A percentile compares a stretch with the other conserved stretches of the same genome.
Evolutionary conservation across 2,113 vertebrate species (phyloP).

Genomic region (Tenrec ecaudatus): DNA sequence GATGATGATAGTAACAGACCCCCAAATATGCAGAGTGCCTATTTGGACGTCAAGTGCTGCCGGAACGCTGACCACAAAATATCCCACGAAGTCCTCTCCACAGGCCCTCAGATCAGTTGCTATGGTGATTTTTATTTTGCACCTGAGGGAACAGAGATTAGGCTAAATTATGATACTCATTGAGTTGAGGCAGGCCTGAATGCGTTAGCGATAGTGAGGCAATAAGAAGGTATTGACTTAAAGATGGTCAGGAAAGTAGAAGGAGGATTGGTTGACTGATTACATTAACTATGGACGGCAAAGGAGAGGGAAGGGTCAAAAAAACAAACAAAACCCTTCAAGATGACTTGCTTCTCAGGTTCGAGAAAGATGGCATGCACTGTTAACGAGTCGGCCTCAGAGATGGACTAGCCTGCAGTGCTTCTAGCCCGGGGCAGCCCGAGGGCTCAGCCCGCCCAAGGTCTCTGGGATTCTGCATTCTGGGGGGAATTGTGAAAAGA

Average conservation of each 20-base stretch:
- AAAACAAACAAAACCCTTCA: background rate
- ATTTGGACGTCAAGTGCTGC: background rate
- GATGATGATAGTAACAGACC: background rate
- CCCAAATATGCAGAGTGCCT: no score
- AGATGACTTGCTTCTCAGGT: background rate
- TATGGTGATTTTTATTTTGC: background rate
- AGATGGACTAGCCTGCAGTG: rapidly evolving
- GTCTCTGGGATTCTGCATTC: background rate
- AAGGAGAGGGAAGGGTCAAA: background rate
- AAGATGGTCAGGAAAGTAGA: background rate
- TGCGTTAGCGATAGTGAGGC: background rate
- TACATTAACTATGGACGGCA: background rate
- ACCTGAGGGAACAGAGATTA: background rate
- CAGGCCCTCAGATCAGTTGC: no score
- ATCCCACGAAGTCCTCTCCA: background rate
- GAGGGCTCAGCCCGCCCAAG: background rate
- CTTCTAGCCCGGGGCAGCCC: background rate
- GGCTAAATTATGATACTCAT: background rate
- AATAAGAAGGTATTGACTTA: background rate
- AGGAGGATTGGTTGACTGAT: background rate
- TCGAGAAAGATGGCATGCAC: background rate
- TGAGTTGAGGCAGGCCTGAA: background rate
- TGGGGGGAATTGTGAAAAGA: background rate
- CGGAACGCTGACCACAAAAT: background rate
- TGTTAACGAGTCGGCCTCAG: background rate